These are phyloP conservation scores for Sardina pilchardus DNA, from an alignment of 2,113 vertebrate species.

Conservation along the genomic window DNA sequence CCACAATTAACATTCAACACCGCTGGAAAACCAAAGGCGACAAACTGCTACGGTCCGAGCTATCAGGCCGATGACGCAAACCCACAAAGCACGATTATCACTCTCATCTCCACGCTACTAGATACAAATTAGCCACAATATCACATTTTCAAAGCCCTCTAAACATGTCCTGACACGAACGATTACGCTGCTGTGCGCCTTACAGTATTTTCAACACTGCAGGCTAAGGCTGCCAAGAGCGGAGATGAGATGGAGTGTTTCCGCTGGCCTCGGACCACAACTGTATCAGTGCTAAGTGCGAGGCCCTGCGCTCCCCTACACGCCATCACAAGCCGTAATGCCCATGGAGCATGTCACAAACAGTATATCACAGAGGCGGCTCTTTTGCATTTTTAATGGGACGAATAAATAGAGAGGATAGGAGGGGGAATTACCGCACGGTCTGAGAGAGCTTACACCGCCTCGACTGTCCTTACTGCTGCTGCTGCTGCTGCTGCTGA, in stretches of 20 bases:
- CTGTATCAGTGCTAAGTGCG: background rate
- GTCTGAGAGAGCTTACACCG: background rate
- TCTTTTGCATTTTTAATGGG: background rate
- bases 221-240: background rate
- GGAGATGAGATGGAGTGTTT: background rate
- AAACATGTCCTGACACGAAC: background rate
- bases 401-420: constrained; percentile 1
- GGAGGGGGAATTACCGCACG: background rate
- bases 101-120: background rate
- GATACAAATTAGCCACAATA: background rate
- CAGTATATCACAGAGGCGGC: background rate
- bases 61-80: background rate
- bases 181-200: background rate
- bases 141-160: background rate
- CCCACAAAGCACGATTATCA: background rate
- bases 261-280: background rate
- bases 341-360: background rate
- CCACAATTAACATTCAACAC: background rate
- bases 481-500: background rate
- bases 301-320: background rate
- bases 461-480: background rate
- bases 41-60: background rate
- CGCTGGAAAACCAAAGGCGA: background rate
- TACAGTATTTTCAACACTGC: background rate
- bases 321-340: background rate